Conservation (phyloP, 2,113 vertebrate genomes). For the Emberiza fucata region DNA sequence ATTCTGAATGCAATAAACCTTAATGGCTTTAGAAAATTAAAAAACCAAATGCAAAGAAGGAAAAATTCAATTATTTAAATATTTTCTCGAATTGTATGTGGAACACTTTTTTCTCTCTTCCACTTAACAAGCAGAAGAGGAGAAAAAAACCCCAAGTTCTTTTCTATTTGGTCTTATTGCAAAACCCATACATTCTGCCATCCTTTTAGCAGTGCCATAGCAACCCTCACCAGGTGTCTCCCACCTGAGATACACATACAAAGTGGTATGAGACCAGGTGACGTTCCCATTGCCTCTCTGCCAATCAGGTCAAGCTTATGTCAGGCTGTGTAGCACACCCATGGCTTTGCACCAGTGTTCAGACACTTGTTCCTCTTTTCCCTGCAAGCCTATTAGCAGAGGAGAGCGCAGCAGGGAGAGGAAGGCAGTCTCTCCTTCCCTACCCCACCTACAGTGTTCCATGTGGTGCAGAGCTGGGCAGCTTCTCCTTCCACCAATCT, state of each 20-base stretch:
- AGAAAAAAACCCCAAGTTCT: rapidly evolving
- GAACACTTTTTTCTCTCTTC: neutral
- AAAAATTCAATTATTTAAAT: neutral
- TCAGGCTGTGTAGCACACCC: neutral
- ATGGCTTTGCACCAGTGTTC: neutral
- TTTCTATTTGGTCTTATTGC: neutral
- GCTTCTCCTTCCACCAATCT: neutral
- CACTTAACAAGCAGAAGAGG: neutral
- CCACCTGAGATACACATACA: neutral
- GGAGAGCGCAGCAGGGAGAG: neutral
- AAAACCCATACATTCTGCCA: neutral
- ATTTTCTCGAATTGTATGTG: neutral
- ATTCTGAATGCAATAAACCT: neutral
- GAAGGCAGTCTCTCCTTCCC: neutral
- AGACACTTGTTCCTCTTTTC: neutral
- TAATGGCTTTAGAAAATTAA: neutral
- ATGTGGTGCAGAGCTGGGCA: neutral
- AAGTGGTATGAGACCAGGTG: neutral
- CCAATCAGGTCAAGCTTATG: neutral
- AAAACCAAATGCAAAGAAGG: neutral
- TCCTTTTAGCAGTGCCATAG: neutral
- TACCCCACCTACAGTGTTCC: neutral
- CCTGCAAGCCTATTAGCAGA: neutral
- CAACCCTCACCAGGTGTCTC: neutral
- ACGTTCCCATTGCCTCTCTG: neutral